Evolutionary conservation across 2,797 vertebrate genomes (phyloP).

Genomic region (Sphenopsis melanotis): DNA sequence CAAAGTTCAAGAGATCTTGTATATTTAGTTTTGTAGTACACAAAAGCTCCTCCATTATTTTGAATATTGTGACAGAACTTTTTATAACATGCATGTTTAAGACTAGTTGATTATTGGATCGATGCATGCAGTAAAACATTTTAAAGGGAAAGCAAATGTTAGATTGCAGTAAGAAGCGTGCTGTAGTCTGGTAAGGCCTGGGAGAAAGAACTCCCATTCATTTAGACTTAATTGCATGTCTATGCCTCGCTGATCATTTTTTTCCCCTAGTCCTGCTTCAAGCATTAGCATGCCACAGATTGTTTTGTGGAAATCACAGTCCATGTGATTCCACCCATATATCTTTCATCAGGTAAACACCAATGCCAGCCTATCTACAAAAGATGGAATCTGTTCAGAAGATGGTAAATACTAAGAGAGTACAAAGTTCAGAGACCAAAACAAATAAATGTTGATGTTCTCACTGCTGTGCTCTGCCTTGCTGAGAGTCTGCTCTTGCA

Average conservation of each 20-base stretch:
- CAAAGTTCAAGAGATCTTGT: neutral
- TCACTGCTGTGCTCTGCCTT: neutral
- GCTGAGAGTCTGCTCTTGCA: slow-evolving; percentile 13
- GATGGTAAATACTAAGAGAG: neutral
- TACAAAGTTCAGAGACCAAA: neutral
- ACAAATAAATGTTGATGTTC: neutral
- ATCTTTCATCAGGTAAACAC: slow-evolving; percentile 27
- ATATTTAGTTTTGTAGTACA: neutral
- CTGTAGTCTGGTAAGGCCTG: neutral
- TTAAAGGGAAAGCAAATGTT: neutral
- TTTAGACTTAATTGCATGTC: slow-evolving; percentile 49
- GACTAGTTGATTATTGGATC: neutral
- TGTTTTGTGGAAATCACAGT: slow-evolving; percentile 3
- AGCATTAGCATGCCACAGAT: neutral
- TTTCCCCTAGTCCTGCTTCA: slow-evolving; percentile 13
- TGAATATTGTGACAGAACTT: neutral
- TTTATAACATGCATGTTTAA: neutral
- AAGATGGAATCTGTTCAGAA: neutral
- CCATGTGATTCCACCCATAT: slow-evolving; percentile 28
- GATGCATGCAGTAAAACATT: neutral
- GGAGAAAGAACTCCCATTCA: slow-evolving; percentile 29
- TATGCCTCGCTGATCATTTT: slow-evolving; percentile 29
- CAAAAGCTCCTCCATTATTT: neutral
- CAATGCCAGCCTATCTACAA: neutral
- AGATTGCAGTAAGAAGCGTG: neutral